phyloP scores from a whole-genome alignment of 2,888 invertebrate species.

The Lepeophtheirus nordmannii region DNA sequence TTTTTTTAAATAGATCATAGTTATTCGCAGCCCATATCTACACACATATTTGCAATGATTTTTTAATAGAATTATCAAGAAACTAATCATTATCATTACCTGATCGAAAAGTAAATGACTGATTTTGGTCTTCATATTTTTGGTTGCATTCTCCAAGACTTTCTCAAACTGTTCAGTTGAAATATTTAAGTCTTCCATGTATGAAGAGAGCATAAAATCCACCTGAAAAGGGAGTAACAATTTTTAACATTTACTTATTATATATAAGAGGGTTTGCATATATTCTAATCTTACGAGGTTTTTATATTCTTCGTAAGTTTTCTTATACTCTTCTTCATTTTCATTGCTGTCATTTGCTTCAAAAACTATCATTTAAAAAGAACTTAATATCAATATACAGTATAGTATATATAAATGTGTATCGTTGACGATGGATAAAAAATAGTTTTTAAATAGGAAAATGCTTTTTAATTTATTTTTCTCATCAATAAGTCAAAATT shows the following conservation, averaged over 20 bases:
- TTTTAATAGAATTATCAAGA: too few species aligned
- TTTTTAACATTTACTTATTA: too few species aligned
- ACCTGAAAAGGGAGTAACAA: conserved; percentile 46
- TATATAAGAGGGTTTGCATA: background rate
- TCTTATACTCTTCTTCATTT: conserved; percentile 26
- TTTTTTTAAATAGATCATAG: conserved; percentile 66
- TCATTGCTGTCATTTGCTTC: conserved; percentile 49
- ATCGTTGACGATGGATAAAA: too few species aligned
- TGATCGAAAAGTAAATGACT: conserved; percentile 50
- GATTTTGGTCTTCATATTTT: conserved; percentile 40
- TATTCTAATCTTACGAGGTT: conserved; percentile 47
- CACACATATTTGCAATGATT: background rate
- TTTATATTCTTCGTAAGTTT: conserved; percentile 64
- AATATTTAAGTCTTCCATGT: conserved; percentile 82
- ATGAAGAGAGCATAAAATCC: conserved; percentile 74
- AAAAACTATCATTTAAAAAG: conserved; percentile 51
- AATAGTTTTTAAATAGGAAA: too few species aligned
- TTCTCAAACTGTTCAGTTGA: conserved; percentile 70
- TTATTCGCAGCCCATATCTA: conserved; percentile 80
- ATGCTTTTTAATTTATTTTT: too few species aligned
- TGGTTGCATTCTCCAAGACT: conserved; percentile 44
- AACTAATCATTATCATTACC: conserved; percentile 27
- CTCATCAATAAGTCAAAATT: too few species aligned
- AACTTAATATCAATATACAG: too few species aligned
- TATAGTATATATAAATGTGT: too few species aligned